Evolutionary conservation across 1,140 invertebrate genomes (phyloP), one percentile per base, ranked within the genome.

Genomic region (Tetragnatha versicolor): DNA sequence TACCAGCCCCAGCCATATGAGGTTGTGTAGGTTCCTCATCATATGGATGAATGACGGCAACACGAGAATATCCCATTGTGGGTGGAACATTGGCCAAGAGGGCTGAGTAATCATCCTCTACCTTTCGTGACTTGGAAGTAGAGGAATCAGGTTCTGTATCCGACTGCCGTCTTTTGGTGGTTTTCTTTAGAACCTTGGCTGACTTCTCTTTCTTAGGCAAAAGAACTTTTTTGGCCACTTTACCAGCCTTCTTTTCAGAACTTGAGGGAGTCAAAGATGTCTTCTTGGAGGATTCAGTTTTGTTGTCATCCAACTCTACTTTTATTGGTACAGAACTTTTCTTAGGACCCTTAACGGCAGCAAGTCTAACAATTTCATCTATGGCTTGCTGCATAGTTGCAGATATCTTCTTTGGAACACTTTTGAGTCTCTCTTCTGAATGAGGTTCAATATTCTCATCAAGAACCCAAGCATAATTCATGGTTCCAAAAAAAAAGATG

Each of bases 401-500:
- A 10, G 72, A 63, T 45, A 60, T 73, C 17, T 47, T 42, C 5
- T 73, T 60, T 14, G 27, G 4, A 10, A 9, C 20, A 31, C 22
- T 60, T 10, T 47, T 12, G 1, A 73, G 14, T 55, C 58, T 60
- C 14, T 73, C 37, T 29, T 73, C 35, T 22, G 49, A 31, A 45
- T 60, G 39, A 20, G 17, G 53, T 9, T 39, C 9, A 37, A 77
- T 77, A 2, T 39, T 29, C 12, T 77, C 49, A 39, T 65, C 77
- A 2, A 25, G 51, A 47, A 83, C 79, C 73, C 80, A 83, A 6
- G 79, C 80, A 78, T 93, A 97, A 86, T 97, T 96, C 82, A 95
- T 92, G 39, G 92, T 92, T 60, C 95, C 95, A 89, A 95, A 97
- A 87, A 98, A 97, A 86, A 92, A 96, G 79, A 97, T 93, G 87